phyloP scores from a whole-genome alignment of 2,888 invertebrate species.

The Drosophila macrospina region DNA sequence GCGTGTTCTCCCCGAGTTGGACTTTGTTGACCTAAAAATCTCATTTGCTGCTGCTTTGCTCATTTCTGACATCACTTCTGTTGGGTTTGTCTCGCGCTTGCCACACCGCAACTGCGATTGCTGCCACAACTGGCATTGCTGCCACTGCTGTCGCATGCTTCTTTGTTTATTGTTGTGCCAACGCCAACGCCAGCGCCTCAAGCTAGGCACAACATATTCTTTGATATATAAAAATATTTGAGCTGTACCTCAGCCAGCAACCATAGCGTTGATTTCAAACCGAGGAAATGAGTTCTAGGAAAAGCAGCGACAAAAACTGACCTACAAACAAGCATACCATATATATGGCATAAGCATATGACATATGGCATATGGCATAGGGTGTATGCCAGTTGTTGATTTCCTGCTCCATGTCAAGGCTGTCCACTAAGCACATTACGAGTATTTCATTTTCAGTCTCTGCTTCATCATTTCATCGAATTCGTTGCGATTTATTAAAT shows the following conservation, averaged over 20 bases:
- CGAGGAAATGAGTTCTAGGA: slow-evolving; percentile 64
- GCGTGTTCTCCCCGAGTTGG: slow-evolving; percentile 53
- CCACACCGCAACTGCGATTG: background rate
- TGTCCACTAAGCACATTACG: slow-evolving; percentile 8
- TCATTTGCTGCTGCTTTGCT: slow-evolving; percentile 69
- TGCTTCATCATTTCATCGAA: slow-evolving; percentile 15
- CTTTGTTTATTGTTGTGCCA: slow-evolving; percentile 41
- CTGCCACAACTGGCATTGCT: slow-evolving; percentile 3
- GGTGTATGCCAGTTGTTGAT: slow-evolving; percentile 18
- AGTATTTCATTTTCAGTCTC: slow-evolving; percentile 5
- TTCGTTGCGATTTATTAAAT: slow-evolving; percentile 3
- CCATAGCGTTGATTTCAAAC: slow-evolving; percentile 30
- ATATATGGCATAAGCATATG: background rate
- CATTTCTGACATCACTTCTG: slow-evolving; percentile 75
- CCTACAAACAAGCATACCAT: slow-evolving; percentile 42
- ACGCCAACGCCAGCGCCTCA: slow-evolving; percentile 26
- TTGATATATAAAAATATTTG: slow-evolving; percentile 45
- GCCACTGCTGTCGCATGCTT: slow-evolving; percentile 3
- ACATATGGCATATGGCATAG: slow-evolving; percentile 5
- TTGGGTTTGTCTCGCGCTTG: slow-evolving; percentile 58
- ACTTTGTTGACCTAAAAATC: slow-evolving; percentile 81
- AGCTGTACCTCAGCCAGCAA: slow-evolving; percentile 21
- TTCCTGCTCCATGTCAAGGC: slow-evolving; percentile 16
- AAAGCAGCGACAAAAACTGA: slow-evolving; percentile 37
- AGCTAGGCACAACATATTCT: slow-evolving; percentile 37